phyloP scores from a whole-genome alignment of 2,888 invertebrate genomes.

The Leucania comma region DNA sequence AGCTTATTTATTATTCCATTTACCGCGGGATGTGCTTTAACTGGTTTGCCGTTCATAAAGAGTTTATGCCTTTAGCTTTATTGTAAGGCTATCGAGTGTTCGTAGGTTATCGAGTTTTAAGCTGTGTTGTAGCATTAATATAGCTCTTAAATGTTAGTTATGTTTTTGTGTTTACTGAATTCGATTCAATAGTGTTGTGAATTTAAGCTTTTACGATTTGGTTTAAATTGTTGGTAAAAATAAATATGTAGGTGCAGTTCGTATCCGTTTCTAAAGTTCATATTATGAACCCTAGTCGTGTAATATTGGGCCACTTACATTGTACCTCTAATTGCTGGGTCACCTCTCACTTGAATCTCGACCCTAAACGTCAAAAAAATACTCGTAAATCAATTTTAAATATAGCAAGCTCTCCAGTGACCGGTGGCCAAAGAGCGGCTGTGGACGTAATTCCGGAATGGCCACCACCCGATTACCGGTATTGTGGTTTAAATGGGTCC shows the following conservation, averaged over 20 bases:
- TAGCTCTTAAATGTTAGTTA: slow-evolving; percentile 4
- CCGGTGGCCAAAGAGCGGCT: slow-evolving; percentile 63
- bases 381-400: slow-evolving; percentile 64
- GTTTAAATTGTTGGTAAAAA: not conserved
- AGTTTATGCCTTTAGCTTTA: slow-evolving; percentile 32
- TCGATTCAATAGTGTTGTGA: not conserved
- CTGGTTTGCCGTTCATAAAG: slow-evolving; percentile 27
- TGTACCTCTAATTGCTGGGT: slow-evolving; percentile 34
- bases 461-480: slow-evolving; percentile 78
- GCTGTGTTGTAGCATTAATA: slow-evolving; percentile 17
- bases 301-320: slow-evolving; percentile 1
- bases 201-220: not conserved
- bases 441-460: slow-evolving; percentile 72
- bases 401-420: slow-evolving; percentile 56
- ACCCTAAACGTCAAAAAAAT: slow-evolving; percentile 28
- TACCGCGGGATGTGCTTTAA: slow-evolving; percentile 28
- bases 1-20: slow-evolving; percentile 56
- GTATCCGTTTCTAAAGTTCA: not conserved
- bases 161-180: not conserved
- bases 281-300: not conserved
- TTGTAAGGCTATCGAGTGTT: slow-evolving; percentile 39
- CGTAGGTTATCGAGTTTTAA: slow-evolving; percentile 18
- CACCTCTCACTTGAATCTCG: slow-evolving; percentile 16
- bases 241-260: not conserved
- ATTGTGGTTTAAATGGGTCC: slow-evolving; percentile 80